Conservation (phyloP, 2,888 invertebrate species). For the Lasioglossum zephyrum region DNA sequence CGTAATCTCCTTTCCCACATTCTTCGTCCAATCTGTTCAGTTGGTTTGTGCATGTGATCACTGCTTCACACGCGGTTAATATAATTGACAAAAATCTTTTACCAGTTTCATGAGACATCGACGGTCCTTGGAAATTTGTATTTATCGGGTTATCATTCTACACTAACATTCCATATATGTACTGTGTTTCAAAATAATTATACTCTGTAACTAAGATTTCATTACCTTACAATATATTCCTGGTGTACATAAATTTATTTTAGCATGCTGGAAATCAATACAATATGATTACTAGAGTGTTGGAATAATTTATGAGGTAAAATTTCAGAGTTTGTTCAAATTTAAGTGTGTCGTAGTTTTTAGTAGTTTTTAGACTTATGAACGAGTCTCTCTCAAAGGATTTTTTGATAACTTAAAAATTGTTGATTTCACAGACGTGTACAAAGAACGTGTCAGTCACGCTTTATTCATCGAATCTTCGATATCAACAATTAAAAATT, state of each 20-base stretch:
- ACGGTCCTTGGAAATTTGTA: slow-evolving; percentile 77
- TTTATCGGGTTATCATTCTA: not conserved
- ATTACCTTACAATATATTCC: slow-evolving; percentile 45
- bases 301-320: slow-evolving; percentile 8
- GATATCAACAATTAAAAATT: too few relatives aligned
- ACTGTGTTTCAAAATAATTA: not conserved
- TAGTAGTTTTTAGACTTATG: too few relatives aligned
- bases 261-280: slow-evolving; percentile 18
- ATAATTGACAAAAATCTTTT: slow-evolving; percentile 79
- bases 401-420: too few relatives aligned
- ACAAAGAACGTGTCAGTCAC: too few relatives aligned
- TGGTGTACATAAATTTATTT: slow-evolving; percentile 17
- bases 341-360: too few relatives aligned
- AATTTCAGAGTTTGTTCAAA: too few relatives aligned
- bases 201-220: slow-evolving; percentile 10
- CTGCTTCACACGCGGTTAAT: slow-evolving; percentile 85
- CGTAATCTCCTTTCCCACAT: slow-evolving; percentile 91
- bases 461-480: too few relatives aligned
- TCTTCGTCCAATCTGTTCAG: slow-evolving; percentile 89
- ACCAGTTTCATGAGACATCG: slow-evolving; percentile 71
- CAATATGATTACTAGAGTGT: not conserved
- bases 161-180: slow-evolving; percentile 12
- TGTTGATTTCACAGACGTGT: too few relatives aligned
- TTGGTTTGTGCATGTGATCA: slow-evolving; percentile 87
- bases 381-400: too few relatives aligned